Base-by-base conservation (phyloP, 2,888 invertebrate genomes). In the Conops quadrifasciatus region DNA sequence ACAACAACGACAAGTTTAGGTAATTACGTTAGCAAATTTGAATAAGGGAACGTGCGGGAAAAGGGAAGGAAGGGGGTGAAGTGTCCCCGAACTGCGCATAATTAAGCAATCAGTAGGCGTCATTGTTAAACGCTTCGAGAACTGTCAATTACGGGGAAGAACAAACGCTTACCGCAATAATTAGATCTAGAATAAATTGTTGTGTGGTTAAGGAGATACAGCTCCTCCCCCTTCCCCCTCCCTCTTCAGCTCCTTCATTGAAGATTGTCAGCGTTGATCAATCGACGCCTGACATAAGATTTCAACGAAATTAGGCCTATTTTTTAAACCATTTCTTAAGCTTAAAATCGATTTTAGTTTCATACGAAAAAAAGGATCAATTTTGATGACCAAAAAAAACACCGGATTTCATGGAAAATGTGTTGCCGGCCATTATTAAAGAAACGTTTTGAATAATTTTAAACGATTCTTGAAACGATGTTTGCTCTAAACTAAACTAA, bases 41-140 rank as follows among this genome's bases (percentile, higher is more conserved):
- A 36, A 36, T 36, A 36, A 4, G 9, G 36, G 36, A 36, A 4
- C 5, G 36, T 36, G 9, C 16, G 26, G 24, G 11, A 21, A 53
- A 53, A 2, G 21, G 53, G 15, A 58, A 24, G 2, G 30, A 58
- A 15, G 26, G 28, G 24, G 1, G 0, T 36, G 9, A 15, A 58
- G 28, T 9, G 15, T 56, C 5, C 21, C 7, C 1, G 4, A 26
- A 16, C n/a, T n/a, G n/a, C n/a, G n/a, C n/a, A n/a, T n/a, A n/a
- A n/a, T n/a, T n/a, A n/a, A n/a, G n/a, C n/a, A n/a, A n/a, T n/a
- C 15, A 24, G 24, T 21, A 76, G 76, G 73, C 77, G 74, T 76
- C 77, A 77, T 79, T 76, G 76, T 78, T 76, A 79, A 77, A 77
- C 76, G 77, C 75, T 72, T 66, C 73, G 72, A 70, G 71, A 76